Percentiles rank a stretch among this genome's conserved stretches.
Conservation (phyloP, 2,888 invertebrate species). For the Drosophila phalerata region DNA sequence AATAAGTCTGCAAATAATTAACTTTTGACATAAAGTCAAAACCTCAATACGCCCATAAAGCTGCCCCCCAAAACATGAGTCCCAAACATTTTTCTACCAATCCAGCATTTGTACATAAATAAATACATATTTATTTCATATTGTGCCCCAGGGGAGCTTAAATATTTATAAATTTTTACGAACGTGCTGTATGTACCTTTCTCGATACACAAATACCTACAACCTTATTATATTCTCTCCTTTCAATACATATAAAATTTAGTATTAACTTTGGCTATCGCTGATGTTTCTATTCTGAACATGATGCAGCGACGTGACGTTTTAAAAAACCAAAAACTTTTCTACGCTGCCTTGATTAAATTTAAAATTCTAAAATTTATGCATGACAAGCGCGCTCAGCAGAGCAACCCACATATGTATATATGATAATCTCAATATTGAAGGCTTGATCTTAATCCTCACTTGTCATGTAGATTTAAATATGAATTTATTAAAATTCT, state of each 20-base stretch:
- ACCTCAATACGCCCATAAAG: conserved; percentile 11
- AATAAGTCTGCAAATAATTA: conserved; percentile 43
- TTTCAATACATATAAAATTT: conserved; percentile 30
- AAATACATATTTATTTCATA: conserved; percentile 13
- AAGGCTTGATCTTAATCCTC: conserved; percentile 22
- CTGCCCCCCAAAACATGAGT: not conserved
- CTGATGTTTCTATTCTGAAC: not conserved
- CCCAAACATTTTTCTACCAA: conserved; percentile 6
- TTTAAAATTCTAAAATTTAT: conserved; percentile 43
- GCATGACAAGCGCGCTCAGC: conserved; percentile 2
- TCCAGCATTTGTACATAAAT: not conserved
- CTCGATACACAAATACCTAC: not conserved
- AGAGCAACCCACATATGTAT: not conserved
- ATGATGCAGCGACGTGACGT: not conserved
- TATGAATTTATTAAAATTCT: too few relatives aligned
- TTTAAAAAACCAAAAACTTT: not conserved
- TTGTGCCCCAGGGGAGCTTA: conserved; percentile 20
- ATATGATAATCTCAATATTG: conserved; percentile 1
- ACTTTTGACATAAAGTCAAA: conserved; percentile 33
- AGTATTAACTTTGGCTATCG: conserved; percentile 20
- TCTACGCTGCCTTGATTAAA: conserved; percentile 21
- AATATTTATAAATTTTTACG: conserved; percentile 24
- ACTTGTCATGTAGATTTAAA: not conserved
- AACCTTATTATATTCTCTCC: conserved; percentile 16
- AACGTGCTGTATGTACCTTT: conserved; percentile 7